Conservation (phyloP, 2,113 vertebrate species). For the Apodemus sylvaticus region DNA sequence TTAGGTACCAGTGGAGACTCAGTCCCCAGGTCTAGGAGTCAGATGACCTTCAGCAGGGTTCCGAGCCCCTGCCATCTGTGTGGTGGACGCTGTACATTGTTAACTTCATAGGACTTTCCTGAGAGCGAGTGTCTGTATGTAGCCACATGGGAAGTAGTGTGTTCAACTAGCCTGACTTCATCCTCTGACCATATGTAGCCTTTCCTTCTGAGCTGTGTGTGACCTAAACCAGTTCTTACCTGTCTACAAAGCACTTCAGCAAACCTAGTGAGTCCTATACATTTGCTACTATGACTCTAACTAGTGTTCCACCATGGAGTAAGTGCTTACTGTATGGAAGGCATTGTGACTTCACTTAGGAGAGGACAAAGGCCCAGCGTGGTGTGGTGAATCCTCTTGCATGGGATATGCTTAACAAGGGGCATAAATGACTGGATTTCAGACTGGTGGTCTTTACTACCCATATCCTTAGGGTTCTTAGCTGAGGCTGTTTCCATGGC, state of each 20-base stretch:
- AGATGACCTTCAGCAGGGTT: neutral
- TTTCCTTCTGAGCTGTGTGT: neutral
- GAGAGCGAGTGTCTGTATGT: neutral
- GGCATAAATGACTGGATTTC: neutral
- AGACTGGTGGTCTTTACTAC: accelerated
- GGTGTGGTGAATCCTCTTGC: too few relatives aligned
- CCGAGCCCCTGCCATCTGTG: neutral
- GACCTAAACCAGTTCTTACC: neutral
- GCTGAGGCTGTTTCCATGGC: neutral
- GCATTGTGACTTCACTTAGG: neutral
- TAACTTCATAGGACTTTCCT: neutral
- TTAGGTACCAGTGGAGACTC: neutral
- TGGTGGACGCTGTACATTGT: neutral
- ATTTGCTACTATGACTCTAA: neutral
- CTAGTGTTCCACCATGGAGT: neutral
- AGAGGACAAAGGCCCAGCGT: neutral
- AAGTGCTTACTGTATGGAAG: neutral
- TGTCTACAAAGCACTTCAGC: neutral
- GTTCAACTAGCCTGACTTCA: neutral
- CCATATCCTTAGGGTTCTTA: neutral
- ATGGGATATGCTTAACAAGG: accelerated
- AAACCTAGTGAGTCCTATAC: neutral
- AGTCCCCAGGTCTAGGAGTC: neutral
- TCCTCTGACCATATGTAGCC: neutral
- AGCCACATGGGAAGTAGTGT: neutral